Conservation (phyloP, 2,797 vertebrate species). For the Enteromius trimaculatus region DNA sequence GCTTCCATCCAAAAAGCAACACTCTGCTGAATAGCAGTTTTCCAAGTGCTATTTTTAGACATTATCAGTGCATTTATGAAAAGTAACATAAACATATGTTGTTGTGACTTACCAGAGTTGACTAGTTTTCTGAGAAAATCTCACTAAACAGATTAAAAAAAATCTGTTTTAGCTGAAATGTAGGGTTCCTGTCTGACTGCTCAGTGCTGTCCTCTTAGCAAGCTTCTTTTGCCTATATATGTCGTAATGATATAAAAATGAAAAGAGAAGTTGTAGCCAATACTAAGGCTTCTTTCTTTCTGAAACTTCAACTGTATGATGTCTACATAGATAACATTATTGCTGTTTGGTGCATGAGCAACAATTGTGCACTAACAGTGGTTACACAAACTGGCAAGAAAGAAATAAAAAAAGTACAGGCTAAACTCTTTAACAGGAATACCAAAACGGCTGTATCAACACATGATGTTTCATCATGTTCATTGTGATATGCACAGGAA, state of each 20-base stretch:
- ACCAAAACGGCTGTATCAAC: neutral
- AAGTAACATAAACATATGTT: neutral
- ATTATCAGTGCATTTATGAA: neutral
- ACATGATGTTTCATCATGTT: neutral
- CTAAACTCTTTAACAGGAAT: neutral
- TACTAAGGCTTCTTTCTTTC: neutral
- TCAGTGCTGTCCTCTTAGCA: neutral
- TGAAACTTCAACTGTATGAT: neutral
- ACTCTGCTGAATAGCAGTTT: neutral
- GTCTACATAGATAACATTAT: neutral
- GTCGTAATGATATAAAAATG: neutral
- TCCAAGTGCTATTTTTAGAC: neutral
- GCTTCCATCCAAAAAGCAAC: neutral
- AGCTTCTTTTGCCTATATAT: neutral
- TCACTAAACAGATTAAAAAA: neutral
- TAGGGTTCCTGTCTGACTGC: neutral
- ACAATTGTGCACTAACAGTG: neutral
- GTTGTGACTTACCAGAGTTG: conserved; percentile 31
- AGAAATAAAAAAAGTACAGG: neutral
- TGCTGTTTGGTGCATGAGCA: neutral
- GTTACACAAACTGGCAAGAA: neutral
- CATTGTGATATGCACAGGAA: neutral
- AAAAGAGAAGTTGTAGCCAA: neutral
- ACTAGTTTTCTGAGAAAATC: neutral
- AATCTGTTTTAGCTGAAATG: neutral